phyloP scores from a whole-genome alignment of 1,140 invertebrate genomes.

The Atta colombica region DNA sequence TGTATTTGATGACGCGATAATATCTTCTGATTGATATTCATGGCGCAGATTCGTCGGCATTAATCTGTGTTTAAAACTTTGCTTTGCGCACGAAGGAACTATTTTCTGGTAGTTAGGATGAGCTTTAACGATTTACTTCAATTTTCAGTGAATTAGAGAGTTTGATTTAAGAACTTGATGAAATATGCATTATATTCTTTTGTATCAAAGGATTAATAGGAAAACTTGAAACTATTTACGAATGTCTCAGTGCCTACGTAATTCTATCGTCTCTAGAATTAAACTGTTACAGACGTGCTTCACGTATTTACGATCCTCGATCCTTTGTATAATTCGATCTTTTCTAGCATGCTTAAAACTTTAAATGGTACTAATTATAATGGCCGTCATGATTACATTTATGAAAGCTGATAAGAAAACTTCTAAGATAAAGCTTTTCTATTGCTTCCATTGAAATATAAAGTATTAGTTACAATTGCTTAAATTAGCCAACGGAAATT shows the following conservation, averaged over 20 bases:
- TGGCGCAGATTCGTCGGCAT: slow-evolving; percentile 2
- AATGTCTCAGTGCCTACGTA: not conserved
- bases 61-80: slow-evolving; percentile 49
- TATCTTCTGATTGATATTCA: slow-evolving; percentile 50
- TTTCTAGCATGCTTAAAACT: slow-evolving; percentile 41
- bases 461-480: slow-evolving; percentile 11
- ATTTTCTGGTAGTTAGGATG: slow-evolving; percentile 35
- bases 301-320: slow-evolving; percentile 30
- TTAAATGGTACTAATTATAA: slow-evolving; percentile 35
- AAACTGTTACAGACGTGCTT: slow-evolving; percentile 30
- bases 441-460: not conserved
- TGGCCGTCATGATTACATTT: slow-evolving; percentile 27
- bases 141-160: slow-evolving; percentile 29
- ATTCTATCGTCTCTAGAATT: slow-evolving; percentile 23
- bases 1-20: slow-evolving; percentile 1
- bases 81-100: not conserved
- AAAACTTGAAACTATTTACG: slow-evolving; percentile 20
- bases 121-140: slow-evolving; percentile 23
- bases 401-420: slow-evolving; percentile 28
- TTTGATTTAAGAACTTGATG: slow-evolving; percentile 26
- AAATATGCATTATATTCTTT: slow-evolving; percentile 2
- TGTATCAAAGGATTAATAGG: slow-evolving; percentile 26
- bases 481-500: slow-evolving; percentile 26
- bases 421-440: slow-evolving; percentile 17
- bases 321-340: slow-evolving; percentile 43